A percentile compares a stretch with the other conserved stretches of the same genome.
phyloP scores from a whole-genome alignment of 2,113 vertebrate species.

The Phaethornis superciliosus region DNA sequence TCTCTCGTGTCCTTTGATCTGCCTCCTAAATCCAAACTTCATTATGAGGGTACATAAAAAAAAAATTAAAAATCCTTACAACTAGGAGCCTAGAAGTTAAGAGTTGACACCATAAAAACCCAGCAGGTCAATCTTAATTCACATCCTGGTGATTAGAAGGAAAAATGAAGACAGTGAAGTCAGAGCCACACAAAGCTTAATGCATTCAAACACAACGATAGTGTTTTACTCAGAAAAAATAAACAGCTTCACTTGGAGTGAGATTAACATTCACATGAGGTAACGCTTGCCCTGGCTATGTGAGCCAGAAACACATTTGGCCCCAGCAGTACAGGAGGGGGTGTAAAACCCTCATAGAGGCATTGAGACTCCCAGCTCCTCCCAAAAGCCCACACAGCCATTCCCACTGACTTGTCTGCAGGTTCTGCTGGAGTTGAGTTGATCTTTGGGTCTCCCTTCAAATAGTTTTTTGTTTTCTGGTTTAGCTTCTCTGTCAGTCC shows the following conservation, averaged over 20 bases:
- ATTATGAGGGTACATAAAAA: not conserved
- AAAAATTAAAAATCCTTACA: not conserved
- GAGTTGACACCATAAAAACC: not conserved
- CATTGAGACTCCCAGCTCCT: not conserved
- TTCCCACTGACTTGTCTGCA: not conserved
- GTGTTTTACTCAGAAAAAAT: conserved; percentile 48
- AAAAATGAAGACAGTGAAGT: not conserved
- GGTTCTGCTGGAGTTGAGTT: not conserved
- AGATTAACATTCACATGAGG: not conserved
- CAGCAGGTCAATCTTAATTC: not conserved
- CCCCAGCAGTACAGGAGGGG: not conserved
- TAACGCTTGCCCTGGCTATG: not conserved
- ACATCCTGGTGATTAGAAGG: not conserved
- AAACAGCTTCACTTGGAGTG: not conserved
- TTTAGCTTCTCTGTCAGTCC: not conserved
- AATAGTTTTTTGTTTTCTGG: not conserved
- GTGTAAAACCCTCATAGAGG: not conserved
- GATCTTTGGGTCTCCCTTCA: not conserved
- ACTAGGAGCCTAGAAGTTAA: not conserved
- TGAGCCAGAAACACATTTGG: not conserved
- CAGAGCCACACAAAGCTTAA: not conserved
- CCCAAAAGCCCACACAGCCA: not conserved
- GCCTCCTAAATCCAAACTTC: not conserved
- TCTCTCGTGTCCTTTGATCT: not conserved
- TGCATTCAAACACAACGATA: not conserved